Evolutionary conservation across 2,113 vertebrate genomes (phyloP), one percentile per base, ranked within the genome.

Genomic region (Chaetops frenatus): DNA sequence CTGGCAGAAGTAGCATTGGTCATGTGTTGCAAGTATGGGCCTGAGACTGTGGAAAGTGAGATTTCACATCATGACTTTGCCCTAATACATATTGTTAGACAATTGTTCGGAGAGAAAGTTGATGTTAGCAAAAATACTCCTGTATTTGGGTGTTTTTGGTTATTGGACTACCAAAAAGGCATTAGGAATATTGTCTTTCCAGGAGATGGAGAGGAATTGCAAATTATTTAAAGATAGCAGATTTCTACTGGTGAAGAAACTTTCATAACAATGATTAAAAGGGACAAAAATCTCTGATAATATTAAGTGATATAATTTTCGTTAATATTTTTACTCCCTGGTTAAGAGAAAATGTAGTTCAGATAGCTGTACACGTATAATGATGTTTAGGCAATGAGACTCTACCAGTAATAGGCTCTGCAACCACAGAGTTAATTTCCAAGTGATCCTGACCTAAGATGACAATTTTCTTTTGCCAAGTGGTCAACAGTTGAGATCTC

Each of bases 361-460:
- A 66, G 8, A 48, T 5, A 47, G 1, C 3, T 8, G 25, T 35
- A 19, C 24, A 38, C 2, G 14, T 25, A 27, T 17, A 42, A 51
- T 15, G 3, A 36, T 10, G 1, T 56, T 81, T 36, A 45, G 27
- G 22, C 28, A 93, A 22, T 9, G 3, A 71, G 12, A 54, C 3
- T 24, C 23, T 72, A 47, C 6, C 35, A 40, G 11, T 81, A 40
- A 58, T 28, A 62, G 71, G 12, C 2, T 53, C 15, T 31, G 18
- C 7, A 60, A 31, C 7, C 6, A 45, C 10, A 24, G 12, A 70
- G 35, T 27, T 74, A 2, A 44, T 62, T 11, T 81, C 57, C 57
- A 53, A 44, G 4, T n/a, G 7, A 11, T 9, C 23, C 33, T 3
- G 0, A 4, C 4, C 10, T 7, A 51, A 22, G 35, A 60, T 29